Base-by-base conservation (phyloP, 1,140 invertebrate genomes). In the Gryon sp. region DNA sequence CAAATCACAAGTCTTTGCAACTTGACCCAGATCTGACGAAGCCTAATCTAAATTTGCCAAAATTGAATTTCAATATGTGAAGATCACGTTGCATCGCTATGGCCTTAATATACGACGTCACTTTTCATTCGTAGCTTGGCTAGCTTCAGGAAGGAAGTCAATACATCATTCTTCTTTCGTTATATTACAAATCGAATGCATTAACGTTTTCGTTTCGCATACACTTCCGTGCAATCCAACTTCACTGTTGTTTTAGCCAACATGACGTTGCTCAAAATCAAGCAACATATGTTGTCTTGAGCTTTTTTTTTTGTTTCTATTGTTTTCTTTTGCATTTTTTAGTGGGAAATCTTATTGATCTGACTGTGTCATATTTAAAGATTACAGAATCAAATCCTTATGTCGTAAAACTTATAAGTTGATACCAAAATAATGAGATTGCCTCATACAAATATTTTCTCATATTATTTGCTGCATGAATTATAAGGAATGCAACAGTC, bases 111-210 rank as follows among this genome's bases (percentile, higher is more conserved):
- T 41, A 69, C 34, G 43, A 11, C 34, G 26, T 69, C 46, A 59
- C 52, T 68, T 48, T 48, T 32, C 28, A 59, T 32, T 34, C 30
- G 8, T 11, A 14, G 48, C 18, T 69, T 69, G 65, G 65, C 65
- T 69, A 53, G 65, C 65, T 57, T 41, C n/a, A n/a, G 16, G 19
- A 30, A 50, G 11, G 16, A 48, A 38, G 32, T 30, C 50, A 8
- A 55, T 66, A 28, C 20, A 46, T 65, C 38, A 53, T 46, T 45
- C 48, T 36, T 52, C n/a, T n/a, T n/a, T n/a, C n/a, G n/a, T n/a
- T 19, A 18, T 43, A 18, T 40, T 41, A 34, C 41, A 43, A 34
- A 30, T 5, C 22, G 26, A 45, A 50, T 24, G 22, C 52, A 30
- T 40, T 50, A 43, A 69, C 43, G 19, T 57, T 12, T 52, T 52